Evolutionary conservation across 2,113 vertebrate species (phyloP).

Genomic region (Scopus umbretta): DNA sequence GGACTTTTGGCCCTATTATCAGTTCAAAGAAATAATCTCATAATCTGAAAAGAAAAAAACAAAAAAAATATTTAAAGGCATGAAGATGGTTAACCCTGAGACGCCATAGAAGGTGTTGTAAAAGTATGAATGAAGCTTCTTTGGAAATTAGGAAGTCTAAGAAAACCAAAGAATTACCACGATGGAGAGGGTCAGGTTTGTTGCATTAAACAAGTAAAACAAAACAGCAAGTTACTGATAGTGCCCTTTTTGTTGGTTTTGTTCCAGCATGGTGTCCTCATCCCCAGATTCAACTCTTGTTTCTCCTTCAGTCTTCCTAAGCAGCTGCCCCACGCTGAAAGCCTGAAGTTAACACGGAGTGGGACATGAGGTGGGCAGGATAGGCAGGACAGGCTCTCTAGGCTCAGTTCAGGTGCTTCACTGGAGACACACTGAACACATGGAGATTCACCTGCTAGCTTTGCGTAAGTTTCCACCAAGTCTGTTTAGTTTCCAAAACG

Average conservation of each 20-base stretch:
- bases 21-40: not conserved
- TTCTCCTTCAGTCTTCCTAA: not conserved
- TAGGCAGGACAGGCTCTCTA: not conserved
- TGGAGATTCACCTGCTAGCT: not conserved
- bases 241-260: not conserved
- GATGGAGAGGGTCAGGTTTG: not conserved
- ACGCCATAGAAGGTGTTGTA: not conserved
- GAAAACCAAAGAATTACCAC: not conserved
- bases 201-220: not conserved
- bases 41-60: not conserved
- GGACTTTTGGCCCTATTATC: not conserved
- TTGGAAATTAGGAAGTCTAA: not conserved
- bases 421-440: rapidly evolving
- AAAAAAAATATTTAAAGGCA: not conserved
- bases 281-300: not conserved
- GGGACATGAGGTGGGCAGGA: not conserved
- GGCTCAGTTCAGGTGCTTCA: not conserved
- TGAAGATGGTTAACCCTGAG: not conserved
- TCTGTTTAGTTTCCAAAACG: not conserved
- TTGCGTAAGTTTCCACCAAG: not conserved
- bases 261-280: rapidly evolving
- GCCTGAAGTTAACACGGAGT: not conserved
- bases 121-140: not conserved
- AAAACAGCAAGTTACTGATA: not conserved
- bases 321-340: not conserved